Conservation (phyloP, 2,797 vertebrate genomes). For the Rachycentron canadum region DNA sequence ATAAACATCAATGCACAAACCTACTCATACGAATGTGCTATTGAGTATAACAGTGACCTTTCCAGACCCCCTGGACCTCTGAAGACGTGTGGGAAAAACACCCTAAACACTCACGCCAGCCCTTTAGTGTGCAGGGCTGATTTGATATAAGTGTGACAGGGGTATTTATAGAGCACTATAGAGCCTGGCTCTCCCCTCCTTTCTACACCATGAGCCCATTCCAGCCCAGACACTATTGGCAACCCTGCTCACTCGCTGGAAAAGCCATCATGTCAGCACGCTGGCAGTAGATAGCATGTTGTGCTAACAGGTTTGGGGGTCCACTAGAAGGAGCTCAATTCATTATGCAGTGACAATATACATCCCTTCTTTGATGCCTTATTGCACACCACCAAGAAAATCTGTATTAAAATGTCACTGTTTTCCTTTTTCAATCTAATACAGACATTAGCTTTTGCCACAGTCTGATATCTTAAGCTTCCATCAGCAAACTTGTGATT, state of each 20-base stretch:
- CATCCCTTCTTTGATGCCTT: slow-evolving; percentile 72
- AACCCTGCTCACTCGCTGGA: slow-evolving; percentile 84
- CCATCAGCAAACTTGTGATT: slow-evolving; percentile 63
- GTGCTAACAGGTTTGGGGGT: slow-evolving; percentile 83
- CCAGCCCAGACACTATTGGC: slow-evolving; percentile 83
- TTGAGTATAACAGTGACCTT: slow-evolving; percentile 82
- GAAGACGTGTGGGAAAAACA: slow-evolving; percentile 76
- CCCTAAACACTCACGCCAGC: slow-evolving; percentile 73
- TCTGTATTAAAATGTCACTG: slow-evolving; percentile 72
- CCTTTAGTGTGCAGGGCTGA: slow-evolving; percentile 77
- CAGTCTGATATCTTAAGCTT: slow-evolving; percentile 64
- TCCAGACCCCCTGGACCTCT: slow-evolving; percentile 76
- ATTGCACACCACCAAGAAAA: slow-evolving; percentile 64
- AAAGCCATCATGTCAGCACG: slow-evolving; percentile 87
- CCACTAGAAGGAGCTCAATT: slow-evolving; percentile 69
- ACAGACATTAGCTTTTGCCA: slow-evolving; percentile 60
- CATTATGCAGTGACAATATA: slow-evolving; percentile 77
- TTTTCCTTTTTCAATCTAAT: slow-evolving; percentile 50
- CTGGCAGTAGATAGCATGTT: slow-evolving; percentile 81
- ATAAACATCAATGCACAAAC: slow-evolving; percentile 80
- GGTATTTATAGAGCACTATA: slow-evolving; percentile 84
- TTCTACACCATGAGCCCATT: slow-evolving; percentile 73
- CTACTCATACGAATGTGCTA: slow-evolving; percentile 78
- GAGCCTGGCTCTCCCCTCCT: slow-evolving; percentile 67
- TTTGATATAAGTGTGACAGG: slow-evolving; percentile 85